A percentile compares a stretch with the other conserved stretches of the same genome.
Conservation (phyloP, 2,888 invertebrate species). For the Iphiclides podalirius region DNA sequence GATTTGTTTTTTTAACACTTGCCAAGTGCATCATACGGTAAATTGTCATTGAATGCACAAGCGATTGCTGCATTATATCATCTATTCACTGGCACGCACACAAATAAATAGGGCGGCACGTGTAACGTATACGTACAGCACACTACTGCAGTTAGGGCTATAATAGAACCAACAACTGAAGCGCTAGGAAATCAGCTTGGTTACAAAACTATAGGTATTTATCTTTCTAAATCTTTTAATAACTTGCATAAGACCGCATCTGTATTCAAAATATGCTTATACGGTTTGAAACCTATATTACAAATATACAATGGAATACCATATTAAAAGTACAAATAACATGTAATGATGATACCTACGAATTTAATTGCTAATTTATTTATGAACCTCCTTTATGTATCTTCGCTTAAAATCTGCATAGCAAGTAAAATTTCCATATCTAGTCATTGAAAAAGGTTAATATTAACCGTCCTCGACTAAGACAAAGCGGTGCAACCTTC, state of each 20-base stretch:
- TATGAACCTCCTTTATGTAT: too few species aligned
- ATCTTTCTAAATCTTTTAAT: conserved; percentile 6
- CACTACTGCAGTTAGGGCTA: conserved; percentile 22
- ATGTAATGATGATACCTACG: too few species aligned
- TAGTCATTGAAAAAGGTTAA: conserved; percentile 3
- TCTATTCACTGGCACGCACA: conserved; percentile 40
- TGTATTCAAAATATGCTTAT: too few species aligned
- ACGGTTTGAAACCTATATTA: too few species aligned
- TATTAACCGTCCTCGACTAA: conserved; percentile 36
- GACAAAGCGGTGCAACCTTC: conserved; percentile 70
- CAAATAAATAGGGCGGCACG: conserved; percentile 39
- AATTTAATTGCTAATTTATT: too few species aligned
- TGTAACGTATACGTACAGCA: conserved; percentile 41
- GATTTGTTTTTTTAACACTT: conserved; percentile 28
- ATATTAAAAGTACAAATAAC: too few species aligned
- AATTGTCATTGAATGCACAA: conserved; percentile 35
- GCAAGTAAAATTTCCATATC: neutral
- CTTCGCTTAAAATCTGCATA: too few species aligned
- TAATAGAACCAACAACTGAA: conserved; percentile 25
- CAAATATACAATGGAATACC: too few species aligned
- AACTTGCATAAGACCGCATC: conserved; percentile 8
- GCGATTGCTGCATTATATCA: conserved; percentile 27
- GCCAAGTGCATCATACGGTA: conserved; percentile 34
- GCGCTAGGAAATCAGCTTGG: conserved; percentile 18
- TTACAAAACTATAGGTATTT: conserved; percentile 26